These are phyloP conservation scores for Dryobates pubescens DNA, from an alignment of 2,797 vertebrate species.

Conservation along the genomic window DNA sequence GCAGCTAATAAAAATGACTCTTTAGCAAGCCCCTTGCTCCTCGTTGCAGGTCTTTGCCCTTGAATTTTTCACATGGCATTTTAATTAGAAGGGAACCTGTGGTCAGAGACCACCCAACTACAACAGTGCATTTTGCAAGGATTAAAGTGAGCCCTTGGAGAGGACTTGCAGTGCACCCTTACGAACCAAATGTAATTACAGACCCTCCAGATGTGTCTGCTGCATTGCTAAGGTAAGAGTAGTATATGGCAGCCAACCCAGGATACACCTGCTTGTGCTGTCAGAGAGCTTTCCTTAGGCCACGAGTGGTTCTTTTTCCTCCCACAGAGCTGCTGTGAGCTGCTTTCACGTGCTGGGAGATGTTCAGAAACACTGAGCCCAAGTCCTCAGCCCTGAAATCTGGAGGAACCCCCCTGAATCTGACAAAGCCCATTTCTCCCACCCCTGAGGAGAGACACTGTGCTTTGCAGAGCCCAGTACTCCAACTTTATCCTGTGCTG, in stretches of 20 bases:
- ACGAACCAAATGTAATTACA: not conserved
- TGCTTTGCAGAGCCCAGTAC: not conserved
- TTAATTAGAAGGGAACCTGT: not conserved
- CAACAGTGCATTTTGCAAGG: not conserved
- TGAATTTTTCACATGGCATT: not conserved
- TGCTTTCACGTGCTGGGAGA: not conserved
- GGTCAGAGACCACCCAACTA: not conserved
- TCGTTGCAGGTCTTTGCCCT: not conserved
- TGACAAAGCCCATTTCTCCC: not conserved
- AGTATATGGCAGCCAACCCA: not conserved
- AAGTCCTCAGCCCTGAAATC: not conserved
- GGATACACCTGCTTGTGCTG: not conserved
- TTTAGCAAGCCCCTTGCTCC: not conserved
- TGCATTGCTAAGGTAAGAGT: not conserved
- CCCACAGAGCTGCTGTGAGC: not conserved
- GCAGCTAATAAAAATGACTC: not conserved
- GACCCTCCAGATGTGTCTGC: not conserved
- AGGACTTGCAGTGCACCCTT: not conserved
- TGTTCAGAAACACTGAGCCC: not conserved
- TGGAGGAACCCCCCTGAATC: not conserved
- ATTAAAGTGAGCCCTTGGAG: not conserved
- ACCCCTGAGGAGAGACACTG: not conserved
- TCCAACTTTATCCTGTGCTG: not conserved
- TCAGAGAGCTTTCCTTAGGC: not conserved
- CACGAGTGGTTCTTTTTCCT: rapidly evolving